Base-by-base conservation (phyloP, 1,140 invertebrate genomes). In the Hormaphis cornu region DNA sequence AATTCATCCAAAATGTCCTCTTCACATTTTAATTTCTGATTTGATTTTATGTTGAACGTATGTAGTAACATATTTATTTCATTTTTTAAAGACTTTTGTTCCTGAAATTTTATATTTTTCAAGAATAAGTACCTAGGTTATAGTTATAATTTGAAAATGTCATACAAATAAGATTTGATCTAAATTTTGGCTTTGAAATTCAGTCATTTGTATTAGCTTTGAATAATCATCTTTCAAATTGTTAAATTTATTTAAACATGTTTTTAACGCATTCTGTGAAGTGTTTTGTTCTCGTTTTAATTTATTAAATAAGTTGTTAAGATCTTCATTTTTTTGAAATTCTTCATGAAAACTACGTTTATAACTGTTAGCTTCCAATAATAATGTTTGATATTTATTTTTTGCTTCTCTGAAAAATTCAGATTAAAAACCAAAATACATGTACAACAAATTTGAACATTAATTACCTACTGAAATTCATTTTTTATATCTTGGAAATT, bases 121-220 rank as follows among this genome's bases (percentile, higher is more conserved):
- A 26, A n/a, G 24, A 18, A 59, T 16, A n/a, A 9, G 7, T 42
- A 40, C 37, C 37, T 40, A 40, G 14, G 14, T 8, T 46, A 26
- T 24, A 56, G 4, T 14, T 37, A 56, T 7, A 56, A 8, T 14
- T 20, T 50, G 5, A n/a, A n/a, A n/a, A n/a, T 46, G 5, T 46
- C 44, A 30, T 33, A 66, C 59, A 6, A 16, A 20, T 66, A 20
- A 10, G 30, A 66, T 14, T 46, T 66, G 40, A 66, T 48, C 18
- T 33, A 66, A 66, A n/a, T 66, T 66, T 30, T 30, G 40, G 7
- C 33, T 42, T 48, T 66, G 59, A 33, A 66, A 66, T 46, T 66
- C 42, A 30, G 18, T 46, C 4, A 66, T 66, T 66, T 66, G 59
- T 16, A 48, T 30, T 3, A 66, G n/a, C 1, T 66, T 48, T 16